phyloP scores from a whole-genome alignment of 1,140 invertebrate species.

The Cephus cinctus region DNA sequence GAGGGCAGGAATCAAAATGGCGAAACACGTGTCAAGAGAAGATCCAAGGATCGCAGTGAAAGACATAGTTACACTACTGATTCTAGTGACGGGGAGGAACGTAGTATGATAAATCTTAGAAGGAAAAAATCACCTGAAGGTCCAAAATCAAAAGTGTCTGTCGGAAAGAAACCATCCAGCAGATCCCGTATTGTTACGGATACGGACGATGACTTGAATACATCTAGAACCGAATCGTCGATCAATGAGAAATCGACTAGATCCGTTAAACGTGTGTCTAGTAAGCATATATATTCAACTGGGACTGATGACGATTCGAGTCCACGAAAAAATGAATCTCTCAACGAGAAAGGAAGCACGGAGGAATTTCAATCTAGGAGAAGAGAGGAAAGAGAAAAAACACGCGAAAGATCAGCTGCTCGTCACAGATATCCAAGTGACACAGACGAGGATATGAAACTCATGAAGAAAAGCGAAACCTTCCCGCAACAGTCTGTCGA shows the following conservation, averaged over 20 bases:
- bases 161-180: not conserved
- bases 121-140: constrained; percentile 35
- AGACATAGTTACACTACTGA: constrained; percentile 25
- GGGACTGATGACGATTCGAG: constrained; percentile 14
- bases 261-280: not conserved
- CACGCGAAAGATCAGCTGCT: constrained; percentile 19
- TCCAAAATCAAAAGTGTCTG: constrained; percentile 1
- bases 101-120: constrained; percentile 14
- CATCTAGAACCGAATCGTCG: not conserved
- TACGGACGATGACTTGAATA: not conserved
- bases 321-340: not conserved
- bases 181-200: not conserved
- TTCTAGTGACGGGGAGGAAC: constrained; percentile 37
- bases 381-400: constrained; percentile 15
- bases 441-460: constrained; percentile 17
- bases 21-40: constrained; percentile 1
- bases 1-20: not conserved
- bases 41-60: constrained; percentile 24
- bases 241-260: not conserved
- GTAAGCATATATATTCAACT: not conserved
- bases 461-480: constrained; percentile 24
- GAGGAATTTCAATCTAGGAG: constrained; percentile 23
- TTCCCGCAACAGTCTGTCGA: constrained; percentile 5
- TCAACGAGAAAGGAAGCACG: constrained; percentile 15
- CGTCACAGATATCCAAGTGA: constrained; percentile 24